A percentile compares a stretch with the other conserved stretches of the same genome.
These are phyloP conservation scores for Xenotilapia caudafasciata DNA, from an alignment of 2,113 vertebrate species.

Conservation along the genomic window DNA sequence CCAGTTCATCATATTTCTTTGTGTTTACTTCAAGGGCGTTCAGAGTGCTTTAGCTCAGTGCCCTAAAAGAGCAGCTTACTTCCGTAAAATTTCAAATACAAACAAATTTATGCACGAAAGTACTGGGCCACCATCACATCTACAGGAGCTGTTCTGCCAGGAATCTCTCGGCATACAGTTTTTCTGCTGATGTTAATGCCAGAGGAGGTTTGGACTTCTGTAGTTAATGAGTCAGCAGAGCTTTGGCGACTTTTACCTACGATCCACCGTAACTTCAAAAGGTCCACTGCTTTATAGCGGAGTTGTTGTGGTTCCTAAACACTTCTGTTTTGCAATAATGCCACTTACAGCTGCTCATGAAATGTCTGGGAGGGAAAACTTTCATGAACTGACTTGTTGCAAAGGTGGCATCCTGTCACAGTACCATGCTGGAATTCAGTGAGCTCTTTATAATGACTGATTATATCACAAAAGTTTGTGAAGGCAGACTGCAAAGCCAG, in stretches of 20 bases:
- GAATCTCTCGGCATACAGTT: background rate
- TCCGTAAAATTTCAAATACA: background rate
- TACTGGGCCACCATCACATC: rapidly evolving
- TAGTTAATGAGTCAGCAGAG: background rate
- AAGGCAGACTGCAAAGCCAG: background rate
- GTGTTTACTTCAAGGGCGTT: background rate
- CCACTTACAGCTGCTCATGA: background rate
- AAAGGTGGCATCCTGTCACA: background rate
- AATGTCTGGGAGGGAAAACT: background rate
- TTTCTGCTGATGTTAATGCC: background rate
- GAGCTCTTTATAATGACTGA: background rate
- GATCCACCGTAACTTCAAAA: rapidly evolving
- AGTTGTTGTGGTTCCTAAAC: background rate
- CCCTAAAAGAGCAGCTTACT: background rate
- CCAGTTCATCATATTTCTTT: background rate
- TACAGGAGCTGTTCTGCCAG: background rate
- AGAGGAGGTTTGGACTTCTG: background rate
- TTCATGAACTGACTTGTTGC: background rate
- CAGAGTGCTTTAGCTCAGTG: background rate
- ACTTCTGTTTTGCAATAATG: rapidly evolving
- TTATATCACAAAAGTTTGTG: background rate
- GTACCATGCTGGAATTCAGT: background rate
- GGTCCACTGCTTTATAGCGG: background rate
- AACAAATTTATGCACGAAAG: background rate
- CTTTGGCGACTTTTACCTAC: background rate